Conservation (phyloP, 64 coral and sea anemone genomes). For the Porites australiensis region DNA sequence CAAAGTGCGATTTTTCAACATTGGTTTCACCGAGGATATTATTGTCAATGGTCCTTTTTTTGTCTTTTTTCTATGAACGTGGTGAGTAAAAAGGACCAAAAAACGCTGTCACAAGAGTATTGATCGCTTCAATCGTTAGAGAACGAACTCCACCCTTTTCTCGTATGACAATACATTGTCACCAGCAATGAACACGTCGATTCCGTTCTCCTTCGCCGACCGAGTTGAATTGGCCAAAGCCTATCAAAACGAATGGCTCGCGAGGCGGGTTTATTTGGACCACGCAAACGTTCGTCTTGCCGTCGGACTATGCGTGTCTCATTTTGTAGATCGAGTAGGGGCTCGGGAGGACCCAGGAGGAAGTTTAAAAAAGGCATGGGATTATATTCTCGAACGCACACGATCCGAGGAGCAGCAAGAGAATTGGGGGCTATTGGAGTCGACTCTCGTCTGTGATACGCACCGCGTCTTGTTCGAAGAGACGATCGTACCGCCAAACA, state of each 20-base stretch:
- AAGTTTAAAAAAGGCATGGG: background rate
- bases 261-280: background rate
- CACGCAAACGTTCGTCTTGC: background rate
- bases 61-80: no score
- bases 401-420: background rate
- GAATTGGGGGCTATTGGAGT: background rate
- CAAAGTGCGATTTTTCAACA: no score
- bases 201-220: background rate
- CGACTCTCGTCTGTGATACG: background rate
- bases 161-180: no score
- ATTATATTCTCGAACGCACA: background rate
- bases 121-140: no score
- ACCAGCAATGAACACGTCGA: no score
- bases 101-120: no score
- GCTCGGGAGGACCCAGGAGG: background rate
- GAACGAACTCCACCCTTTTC: no score
- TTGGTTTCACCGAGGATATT: no score
- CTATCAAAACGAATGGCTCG: background rate
- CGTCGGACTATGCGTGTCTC: background rate
- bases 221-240: background rate
- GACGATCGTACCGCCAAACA: background rate
- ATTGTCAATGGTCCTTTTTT: no score
- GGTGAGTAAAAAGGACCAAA: no score
- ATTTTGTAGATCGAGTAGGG: background rate
- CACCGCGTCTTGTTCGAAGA: background rate